A percentile compares a stretch with the other conserved stretches of the same genome.
Conservation (phyloP, 2,888 invertebrate species). For the Xylocampa areola region DNA sequence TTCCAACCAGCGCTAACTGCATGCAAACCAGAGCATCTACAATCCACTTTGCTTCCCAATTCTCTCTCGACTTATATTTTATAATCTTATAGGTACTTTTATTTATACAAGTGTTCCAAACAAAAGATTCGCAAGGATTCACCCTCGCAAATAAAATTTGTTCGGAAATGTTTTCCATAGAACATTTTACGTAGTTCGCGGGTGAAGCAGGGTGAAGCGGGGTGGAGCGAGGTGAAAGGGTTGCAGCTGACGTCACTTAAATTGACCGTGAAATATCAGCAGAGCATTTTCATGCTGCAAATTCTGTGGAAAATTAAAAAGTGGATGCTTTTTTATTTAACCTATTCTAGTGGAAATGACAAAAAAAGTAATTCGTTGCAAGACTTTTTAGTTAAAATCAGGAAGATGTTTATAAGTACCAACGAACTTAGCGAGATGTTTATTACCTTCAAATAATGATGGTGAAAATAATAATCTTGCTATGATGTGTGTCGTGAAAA, state of each 20-base stretch:
- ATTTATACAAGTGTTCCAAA: constrained; percentile 15
- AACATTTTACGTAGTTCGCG: constrained; percentile 25
- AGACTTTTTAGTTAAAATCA: neutral
- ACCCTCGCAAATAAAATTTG: constrained; percentile 42
- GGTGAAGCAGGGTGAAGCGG: constrained; percentile 16
- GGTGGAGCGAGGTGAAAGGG: constrained; percentile 40
- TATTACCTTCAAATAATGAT: no score
- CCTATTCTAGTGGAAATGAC: neutral
- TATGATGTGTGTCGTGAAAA: no score
- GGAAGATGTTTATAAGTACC: neutral
- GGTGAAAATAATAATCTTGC: no score
- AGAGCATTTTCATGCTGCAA: constrained; percentile 25
- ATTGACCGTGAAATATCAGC: constrained; percentile 56
- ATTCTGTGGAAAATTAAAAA: constrained; percentile 28
- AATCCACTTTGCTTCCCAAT: constrained; percentile 30
- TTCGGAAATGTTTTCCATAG: constrained; percentile 29
- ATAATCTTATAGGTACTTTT: constrained; percentile 18
- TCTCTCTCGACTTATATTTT: constrained; percentile 36
- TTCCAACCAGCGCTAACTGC: constrained; percentile 31
- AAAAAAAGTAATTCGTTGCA: neutral
- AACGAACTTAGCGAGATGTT: no score
- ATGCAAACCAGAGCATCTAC: constrained; percentile 34
- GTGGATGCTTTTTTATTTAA: constrained; percentile 8
- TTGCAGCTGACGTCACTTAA: constrained; percentile 52
- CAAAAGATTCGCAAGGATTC: constrained; percentile 22